phyloP scores from a whole-genome alignment of 2,113 vertebrate genomes.

The Campylomormyrus numenius region DNA sequence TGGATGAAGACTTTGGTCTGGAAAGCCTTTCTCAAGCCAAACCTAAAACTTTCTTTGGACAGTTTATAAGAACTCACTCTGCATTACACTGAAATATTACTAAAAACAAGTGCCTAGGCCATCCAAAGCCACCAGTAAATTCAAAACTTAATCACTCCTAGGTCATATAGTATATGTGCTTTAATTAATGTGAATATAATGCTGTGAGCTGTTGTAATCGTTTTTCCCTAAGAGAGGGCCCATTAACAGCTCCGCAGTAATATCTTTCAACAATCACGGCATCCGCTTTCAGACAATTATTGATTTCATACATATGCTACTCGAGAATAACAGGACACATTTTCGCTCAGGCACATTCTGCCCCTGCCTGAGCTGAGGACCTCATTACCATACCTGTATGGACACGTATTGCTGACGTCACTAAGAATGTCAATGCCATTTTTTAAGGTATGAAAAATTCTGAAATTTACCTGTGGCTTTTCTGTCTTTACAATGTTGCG shows the following conservation, averaged over 20 bases:
- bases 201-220: background rate
- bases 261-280: background rate
- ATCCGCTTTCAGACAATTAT: background rate
- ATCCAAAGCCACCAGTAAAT: background rate
- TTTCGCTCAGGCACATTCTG: background rate
- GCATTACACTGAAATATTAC: background rate
- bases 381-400: background rate
- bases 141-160: background rate
- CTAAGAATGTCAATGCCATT: background rate
- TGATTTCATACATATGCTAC: background rate
- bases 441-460: background rate
- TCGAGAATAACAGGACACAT: background rate
- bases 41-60: background rate
- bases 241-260: background rate
- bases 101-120: background rate
- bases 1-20: background rate
- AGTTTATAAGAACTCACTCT: background rate
- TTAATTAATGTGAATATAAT: background rate
- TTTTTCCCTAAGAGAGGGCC: background rate
- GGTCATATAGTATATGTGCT: background rate
- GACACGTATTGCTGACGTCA: background rate
- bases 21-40: background rate
- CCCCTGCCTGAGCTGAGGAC: background rate
- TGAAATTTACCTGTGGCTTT: background rate
- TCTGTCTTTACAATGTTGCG: background rate